These are phyloP conservation scores for Congeria kusceri DNA, from an alignment of 2,888 invertebrate genomes.

Conservation along the genomic window DNA sequence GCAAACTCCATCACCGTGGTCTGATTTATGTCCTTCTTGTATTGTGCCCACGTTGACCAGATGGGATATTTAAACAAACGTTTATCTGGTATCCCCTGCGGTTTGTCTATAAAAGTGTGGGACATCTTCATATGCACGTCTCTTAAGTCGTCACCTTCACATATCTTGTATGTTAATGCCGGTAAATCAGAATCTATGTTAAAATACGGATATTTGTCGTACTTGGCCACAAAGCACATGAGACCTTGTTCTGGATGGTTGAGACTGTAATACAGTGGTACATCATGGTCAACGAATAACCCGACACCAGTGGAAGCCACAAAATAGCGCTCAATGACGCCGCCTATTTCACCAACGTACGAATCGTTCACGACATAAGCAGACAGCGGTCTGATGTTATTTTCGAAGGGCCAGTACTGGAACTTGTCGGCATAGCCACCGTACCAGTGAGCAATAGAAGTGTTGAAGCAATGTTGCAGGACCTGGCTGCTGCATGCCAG, in stretches of 20 bases:
- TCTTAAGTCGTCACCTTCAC: conserved; percentile 66
- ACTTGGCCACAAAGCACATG: conserved; percentile 72
- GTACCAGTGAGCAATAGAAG: conserved; percentile 88
- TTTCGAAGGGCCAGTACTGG: conserved; percentile 93
- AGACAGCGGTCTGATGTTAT: conserved; percentile 69
- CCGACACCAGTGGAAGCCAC: conserved; percentile 90
- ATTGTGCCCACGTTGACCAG: conserved; percentile 96
- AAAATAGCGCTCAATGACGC: conserved; percentile 86
- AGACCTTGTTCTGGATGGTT: conserved; percentile 87
- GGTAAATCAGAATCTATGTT: conserved; percentile 59
- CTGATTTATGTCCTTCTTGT: conserved; percentile 90
- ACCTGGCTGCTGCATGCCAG: conserved; percentile 63
- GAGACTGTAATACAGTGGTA: conserved; percentile 92
- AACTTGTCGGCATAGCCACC: conserved; percentile 93
- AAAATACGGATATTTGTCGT: conserved; percentile 71
- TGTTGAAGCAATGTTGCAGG: conserved; percentile 71
- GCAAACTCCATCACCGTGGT: conserved; percentile 72
- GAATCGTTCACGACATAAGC: conserved; percentile 79
- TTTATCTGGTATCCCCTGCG: conserved; percentile 88
- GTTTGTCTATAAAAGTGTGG: conserved; percentile 87
- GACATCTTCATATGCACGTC: conserved; percentile 86
- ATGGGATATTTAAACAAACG: conserved; percentile 92
- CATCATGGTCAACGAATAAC: conserved; percentile 88
- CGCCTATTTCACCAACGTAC: conserved; percentile 78
- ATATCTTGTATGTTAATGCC: conserved; percentile 71